Evolutionary conservation across 2,888 invertebrate genomes (phyloP), one percentile per base, ranked within the genome.

Genomic region (Pseudococcus jackbeardsleyi): DNA sequence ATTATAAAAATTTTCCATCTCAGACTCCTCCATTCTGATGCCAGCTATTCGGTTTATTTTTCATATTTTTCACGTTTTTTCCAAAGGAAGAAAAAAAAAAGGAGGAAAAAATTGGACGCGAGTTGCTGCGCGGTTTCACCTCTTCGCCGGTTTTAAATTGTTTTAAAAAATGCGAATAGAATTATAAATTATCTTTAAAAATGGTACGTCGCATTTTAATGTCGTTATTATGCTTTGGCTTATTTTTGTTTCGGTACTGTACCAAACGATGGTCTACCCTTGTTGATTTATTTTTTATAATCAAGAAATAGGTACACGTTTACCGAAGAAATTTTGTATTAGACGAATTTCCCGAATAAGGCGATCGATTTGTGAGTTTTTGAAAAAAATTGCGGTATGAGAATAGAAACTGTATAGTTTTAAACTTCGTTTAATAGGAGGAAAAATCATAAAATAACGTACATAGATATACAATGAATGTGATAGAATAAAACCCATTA

Each of bases 151-250:
- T 42, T 68, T 86, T 68, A 68, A 86, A 86, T 86, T 86, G 86
- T 86, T 86, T 86, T 68, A 39, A 86, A 86, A 85, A 59, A 86
- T 86, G 86, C 86, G 86, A 86, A 68, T 86, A 86, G 86, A 86
- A 86, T 86, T 86, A 64, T 86, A 86, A 86, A 86, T 86, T 86
- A 86, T 86, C 86, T 86, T 86, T 86, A 22, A 86, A 84, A 59
- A 22, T 39, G 26, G 86, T 68, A 64, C 68, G 86, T 46, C 68
- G 86, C 86, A 86, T 86, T 86, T 86, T 86, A 86, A 86, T 86
- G 86, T 68, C 72, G 64, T 54, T 59, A 86, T 86, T 86, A 86
- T 33, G 46, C 22, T 82, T 46, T 46, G 79, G 15, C 22, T 82
- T 82, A 46, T 26, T 19, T 46, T 42, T 82, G 17, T 42, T 82